Conservation (phyloP, 1,140 invertebrate genomes). For the Semibalanus balanoides region DNA sequence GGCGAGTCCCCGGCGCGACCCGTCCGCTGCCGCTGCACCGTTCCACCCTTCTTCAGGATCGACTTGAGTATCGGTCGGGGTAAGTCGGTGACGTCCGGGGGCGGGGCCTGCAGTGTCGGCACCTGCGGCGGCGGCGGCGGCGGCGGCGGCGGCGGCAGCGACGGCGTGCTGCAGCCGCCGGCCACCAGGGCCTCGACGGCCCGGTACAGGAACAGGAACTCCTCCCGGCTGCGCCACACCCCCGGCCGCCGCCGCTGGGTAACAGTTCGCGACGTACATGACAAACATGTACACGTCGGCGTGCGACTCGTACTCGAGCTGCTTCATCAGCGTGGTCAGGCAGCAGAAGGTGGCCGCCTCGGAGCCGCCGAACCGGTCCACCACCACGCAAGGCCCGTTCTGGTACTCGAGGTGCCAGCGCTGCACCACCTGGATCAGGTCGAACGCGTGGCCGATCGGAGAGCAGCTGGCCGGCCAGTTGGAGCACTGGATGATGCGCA, state of each 20-base stretch:
- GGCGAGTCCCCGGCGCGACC: not conserved
- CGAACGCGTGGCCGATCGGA: slow-evolving; percentile 40
- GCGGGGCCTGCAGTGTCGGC: too few relatives aligned
- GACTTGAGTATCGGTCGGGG: not conserved
- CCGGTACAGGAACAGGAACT: slow-evolving; percentile 46
- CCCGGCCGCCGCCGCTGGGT: slow-evolving; percentile 31
- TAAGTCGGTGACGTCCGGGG: not conserved
- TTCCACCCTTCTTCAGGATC: not conserved
- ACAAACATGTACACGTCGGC: slow-evolving; percentile 32
- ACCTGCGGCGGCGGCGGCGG: too few relatives aligned
- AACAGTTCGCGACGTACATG: slow-evolving; percentile 30
- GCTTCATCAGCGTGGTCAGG: slow-evolving; percentile 29
- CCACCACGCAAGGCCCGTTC: slow-evolving; percentile 76
- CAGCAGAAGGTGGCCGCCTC: slow-evolving; percentile 32
- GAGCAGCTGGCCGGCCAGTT: slow-evolving; percentile 54
- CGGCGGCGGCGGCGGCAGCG: not conserved
- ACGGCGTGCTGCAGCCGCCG: slow-evolving; percentile 13
- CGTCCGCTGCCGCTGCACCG: not conserved
- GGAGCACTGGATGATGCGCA: slow-evolving; percentile 68
- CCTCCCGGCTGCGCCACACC: slow-evolving; percentile 22
- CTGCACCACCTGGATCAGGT: slow-evolving; percentile 62
- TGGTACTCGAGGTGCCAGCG: slow-evolving; percentile 64
- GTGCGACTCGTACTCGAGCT: slow-evolving; percentile 28
- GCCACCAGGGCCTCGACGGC: slow-evolving; percentile 37
- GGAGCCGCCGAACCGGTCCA: slow-evolving; percentile 58